These are phyloP conservation scores for Rhopalosiphum padi DNA, from an alignment of 1,140 invertebrate species.

Conservation along the genomic window DNA sequence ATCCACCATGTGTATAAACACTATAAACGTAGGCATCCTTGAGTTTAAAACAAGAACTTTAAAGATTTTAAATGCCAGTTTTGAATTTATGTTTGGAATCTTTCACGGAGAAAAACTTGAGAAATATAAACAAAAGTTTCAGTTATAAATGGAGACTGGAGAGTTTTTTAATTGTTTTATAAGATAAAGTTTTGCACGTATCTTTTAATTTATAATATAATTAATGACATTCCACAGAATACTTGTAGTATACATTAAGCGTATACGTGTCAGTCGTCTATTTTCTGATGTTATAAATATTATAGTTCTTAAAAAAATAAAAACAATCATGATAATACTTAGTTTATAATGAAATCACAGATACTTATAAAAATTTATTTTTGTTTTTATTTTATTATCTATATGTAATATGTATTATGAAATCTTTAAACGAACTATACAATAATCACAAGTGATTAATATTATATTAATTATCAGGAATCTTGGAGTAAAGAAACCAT, in stretches of 20 bases:
- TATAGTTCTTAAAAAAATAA: neutral
- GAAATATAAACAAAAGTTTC: conserved; percentile 50
- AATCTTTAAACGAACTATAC: neutral
- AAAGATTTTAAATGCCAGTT: conserved; percentile 52
- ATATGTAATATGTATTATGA: neutral
- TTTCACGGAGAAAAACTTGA: conserved; percentile 41
- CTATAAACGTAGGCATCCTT: too few relatives aligned
- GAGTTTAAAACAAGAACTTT: neutral
- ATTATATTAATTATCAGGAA: neutral
- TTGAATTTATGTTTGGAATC: conserved; percentile 39
- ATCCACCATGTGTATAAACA: conserved; percentile 23
- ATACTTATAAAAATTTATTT: neutral
- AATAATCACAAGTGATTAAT: neutral
- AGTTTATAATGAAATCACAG: neutral
- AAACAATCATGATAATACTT: neutral
- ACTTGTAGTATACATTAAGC: neutral
- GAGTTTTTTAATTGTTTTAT: conserved; percentile 48
- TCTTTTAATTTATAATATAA: conserved; percentile 53
- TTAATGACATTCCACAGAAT: conserved; percentile 35
- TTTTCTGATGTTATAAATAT: neutral
- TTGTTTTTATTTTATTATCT: neutral
- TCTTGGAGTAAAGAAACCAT: neutral
- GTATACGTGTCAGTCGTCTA: neutral
- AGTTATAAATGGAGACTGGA: conserved; percentile 27
- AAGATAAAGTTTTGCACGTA: conserved; percentile 55